phyloP scores from a whole-genome alignment of 2,888 invertebrate genomes.

The Sthenelais limicola region DNA sequence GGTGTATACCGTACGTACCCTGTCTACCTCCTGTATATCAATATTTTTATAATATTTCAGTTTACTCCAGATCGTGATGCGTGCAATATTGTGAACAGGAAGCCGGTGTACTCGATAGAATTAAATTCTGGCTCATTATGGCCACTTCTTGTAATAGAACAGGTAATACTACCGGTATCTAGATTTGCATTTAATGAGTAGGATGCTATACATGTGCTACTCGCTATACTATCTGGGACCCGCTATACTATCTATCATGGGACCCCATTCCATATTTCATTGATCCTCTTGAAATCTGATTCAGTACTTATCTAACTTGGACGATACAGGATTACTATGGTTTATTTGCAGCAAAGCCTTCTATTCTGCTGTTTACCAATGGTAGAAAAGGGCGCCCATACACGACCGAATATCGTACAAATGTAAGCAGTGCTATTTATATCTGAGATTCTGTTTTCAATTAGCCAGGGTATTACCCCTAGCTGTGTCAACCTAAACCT shows the following conservation, averaged over 20 bases:
- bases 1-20: slow-evolving; percentile 48
- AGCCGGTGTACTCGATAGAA: slow-evolving; percentile 61
- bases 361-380: slow-evolving; percentile 61
- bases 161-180: slow-evolving; percentile 52
- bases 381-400: slow-evolving; percentile 53
- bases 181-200: background rate
- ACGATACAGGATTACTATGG: background rate
- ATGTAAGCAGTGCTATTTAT: slow-evolving; percentile 54
- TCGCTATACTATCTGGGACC: background rate
- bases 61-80: slow-evolving; percentile 58
- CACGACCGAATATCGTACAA: slow-evolving; percentile 53
- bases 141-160: slow-evolving; percentile 64
- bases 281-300: background rate
- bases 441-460: too few species aligned
- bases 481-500: too few species aligned
- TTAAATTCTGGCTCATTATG: slow-evolving; percentile 59
- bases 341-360: slow-evolving; percentile 55
- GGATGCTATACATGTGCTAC: background rate
- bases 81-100: slow-evolving; percentile 59
- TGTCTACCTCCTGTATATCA: too few species aligned
- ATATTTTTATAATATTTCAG: slow-evolving; percentile 52
- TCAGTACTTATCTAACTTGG: background rate
- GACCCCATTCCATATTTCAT: background rate
- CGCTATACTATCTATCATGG: background rate
- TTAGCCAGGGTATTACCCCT: too few species aligned